Base-by-base conservation (phyloP, 1,140 invertebrate genomes). In the Drosophila baimaii region DNA sequence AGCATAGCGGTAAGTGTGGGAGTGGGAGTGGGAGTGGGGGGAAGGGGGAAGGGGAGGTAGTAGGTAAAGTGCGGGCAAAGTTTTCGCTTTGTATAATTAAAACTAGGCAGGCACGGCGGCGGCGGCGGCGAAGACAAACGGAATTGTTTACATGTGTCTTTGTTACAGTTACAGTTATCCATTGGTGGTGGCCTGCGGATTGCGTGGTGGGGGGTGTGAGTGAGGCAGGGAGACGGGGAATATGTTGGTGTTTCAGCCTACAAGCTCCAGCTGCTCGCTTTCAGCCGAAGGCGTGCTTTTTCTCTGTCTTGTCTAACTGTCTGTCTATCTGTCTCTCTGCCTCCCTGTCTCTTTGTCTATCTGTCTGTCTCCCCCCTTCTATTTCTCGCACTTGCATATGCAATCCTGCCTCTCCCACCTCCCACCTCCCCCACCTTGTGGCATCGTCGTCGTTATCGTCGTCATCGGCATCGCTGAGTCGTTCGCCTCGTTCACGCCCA, bases 131-230 rank as follows among this genome's bases (percentile, higher is more conserved):
- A 78, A 81, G 69, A 74, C 59, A 64, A 88, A 88, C 81, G 84
- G 61, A 89, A 89, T 86, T 79, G 82, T 86, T 86, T 88, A 89
- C 76, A 86, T 88, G 83, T 88, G 83, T 89, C 76, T 86, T 86
- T 86, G 83, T 86, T 88, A 78, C 76, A 85, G 81, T 81, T 81
- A 74, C 63, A 69, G 70, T 75, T 65, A 74, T 76, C 72, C 81
- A 84, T 84, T 82, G 78, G 62, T 80, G 81, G 71, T 80, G 81
- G 71, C 62, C 73, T 61, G 21, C n/a, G 43, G 47, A 49, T 29
- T 21, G 33, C 9, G 56, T 43, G 70, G n/a, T n/a, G n/a, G 5
- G 46, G 43, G 27, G 15, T 17, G 25, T 9, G 15, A 7, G 35
- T 17, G 25, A 15, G 15, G 3, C 25, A 13, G 25, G 25, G 15